Evolutionary conservation across 2,113 vertebrate species (phyloP), one percentile per base, ranked within the genome.

Genomic region (Mastomys natalensis): DNA sequence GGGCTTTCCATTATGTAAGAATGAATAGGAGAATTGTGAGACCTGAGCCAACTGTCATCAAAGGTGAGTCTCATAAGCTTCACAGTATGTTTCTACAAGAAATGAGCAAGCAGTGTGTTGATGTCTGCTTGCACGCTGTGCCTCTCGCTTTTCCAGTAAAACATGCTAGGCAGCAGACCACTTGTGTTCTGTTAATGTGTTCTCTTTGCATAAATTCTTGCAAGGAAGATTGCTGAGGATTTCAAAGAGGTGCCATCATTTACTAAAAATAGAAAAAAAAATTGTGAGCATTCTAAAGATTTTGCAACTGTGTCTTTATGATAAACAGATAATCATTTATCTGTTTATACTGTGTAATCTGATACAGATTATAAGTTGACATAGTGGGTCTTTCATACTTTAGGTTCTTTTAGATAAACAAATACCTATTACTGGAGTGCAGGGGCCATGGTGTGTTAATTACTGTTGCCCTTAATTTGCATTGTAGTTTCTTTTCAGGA

Each of bases 191-290:
- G 58, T 73, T 76, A 88, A 15, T 62, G 19, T 60, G 26, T 89
- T 45, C 92, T 43, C 43, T 92, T 80, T 86, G 64, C 16, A 31
- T 86, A 81, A 53, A 94, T 92, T 92, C 15, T 84, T 43, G 60
- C 22, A 92, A 90, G 51, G 48, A 76, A 95, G 43, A 82, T 53
- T 66, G 34, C 34, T n/a, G 40, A 92, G 21, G 10, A 58, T 68
- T 95, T 95, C 43, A 74, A 17, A 16, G 1, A 74, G 17, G 21
- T 48, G 11, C 6, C 58, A 45, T 90, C 87, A 74, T 80, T 93
- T 90, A 78, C 45, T 90, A 80, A 92, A n/a, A 7, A 40, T 4
- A 80, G 37, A 8, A 37, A 55, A 34, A 80, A 80, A n/a, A 58
- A 13, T 95, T 16, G 51, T 90, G 43, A 90, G 26, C 24, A n/a